Evolutionary conservation across 2,888 invertebrate genomes (phyloP).

Genomic region (Dyspetes luteomarginatus): DNA sequence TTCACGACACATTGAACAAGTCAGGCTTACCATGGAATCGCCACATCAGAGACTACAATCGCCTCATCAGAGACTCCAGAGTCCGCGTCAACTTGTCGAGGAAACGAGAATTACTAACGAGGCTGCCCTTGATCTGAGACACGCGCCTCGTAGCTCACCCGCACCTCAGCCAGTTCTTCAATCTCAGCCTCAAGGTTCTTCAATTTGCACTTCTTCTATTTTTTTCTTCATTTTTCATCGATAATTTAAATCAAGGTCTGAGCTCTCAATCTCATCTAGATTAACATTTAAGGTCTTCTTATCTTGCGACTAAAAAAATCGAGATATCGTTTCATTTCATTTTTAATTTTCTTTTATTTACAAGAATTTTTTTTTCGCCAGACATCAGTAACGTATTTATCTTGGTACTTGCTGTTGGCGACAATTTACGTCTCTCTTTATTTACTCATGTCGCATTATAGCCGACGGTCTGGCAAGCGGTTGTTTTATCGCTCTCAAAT

Average conservation of each 20-base stretch:
- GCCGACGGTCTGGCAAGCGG: no score
- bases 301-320: not conserved
- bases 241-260: no score
- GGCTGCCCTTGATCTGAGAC: conserved; percentile 79
- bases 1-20: conserved; percentile 78
- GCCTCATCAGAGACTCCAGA: conserved; percentile 80
- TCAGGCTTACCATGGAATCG: conserved; percentile 80
- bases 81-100: conserved; percentile 78
- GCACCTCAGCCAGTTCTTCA: conserved; percentile 76
- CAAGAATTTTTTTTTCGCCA: conserved; percentile 24
- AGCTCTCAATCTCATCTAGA: no score
- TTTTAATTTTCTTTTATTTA: conserved; percentile 1
- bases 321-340: conserved; percentile 5
- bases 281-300: no score
- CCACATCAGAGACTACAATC: conserved; percentile 80
- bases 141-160: conserved; percentile 79
- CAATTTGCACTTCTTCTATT: no score
- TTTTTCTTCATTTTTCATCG: conserved; percentile 1
- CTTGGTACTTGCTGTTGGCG: conserved; percentile 62
- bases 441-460: not conserved
- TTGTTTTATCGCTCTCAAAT: no score
- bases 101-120: conserved; percentile 77
- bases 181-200: conserved; percentile 79
- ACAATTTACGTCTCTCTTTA: conserved; percentile 4
- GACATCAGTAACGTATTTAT: conserved; percentile 59